Conservation (phyloP, 2,888 invertebrate genomes). For the Tricholauxania praeusta region DNA sequence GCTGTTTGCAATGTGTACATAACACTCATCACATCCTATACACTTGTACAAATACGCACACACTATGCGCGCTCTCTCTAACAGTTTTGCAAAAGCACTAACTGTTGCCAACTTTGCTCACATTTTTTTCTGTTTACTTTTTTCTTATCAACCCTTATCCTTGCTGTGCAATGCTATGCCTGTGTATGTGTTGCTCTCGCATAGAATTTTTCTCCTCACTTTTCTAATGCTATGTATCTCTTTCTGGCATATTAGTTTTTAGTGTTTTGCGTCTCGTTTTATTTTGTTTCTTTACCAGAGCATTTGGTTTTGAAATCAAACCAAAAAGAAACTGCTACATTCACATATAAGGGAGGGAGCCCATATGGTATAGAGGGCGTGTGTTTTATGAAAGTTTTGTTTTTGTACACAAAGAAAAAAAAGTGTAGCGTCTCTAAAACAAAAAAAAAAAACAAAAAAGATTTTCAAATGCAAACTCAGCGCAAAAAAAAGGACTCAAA, state of each 20-base stretch:
- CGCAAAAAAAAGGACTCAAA: slow-evolving; percentile 8
- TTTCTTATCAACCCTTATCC: slow-evolving; percentile 17
- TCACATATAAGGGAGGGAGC: slow-evolving; percentile 23
- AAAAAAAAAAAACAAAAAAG: slow-evolving; percentile 19
- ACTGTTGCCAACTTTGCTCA: slow-evolving; percentile 24
- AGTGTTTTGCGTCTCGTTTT: slow-evolving; percentile 64
- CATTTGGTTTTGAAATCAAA: slow-evolving; percentile 1
- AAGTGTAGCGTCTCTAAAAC: background rate
- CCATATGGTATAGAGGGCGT: slow-evolving; percentile 51
- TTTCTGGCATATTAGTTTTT: slow-evolving; percentile 65
- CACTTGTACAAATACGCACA: slow-evolving; percentile 50
- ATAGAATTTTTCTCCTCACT: slow-evolving; percentile 30
- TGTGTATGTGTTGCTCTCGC: slow-evolving; percentile 12
- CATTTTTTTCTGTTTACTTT: slow-evolving; percentile 17
- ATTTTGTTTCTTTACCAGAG: slow-evolving; percentile 56
- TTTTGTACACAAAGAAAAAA: slow-evolving; percentile 39
- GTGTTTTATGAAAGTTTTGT: slow-evolving; percentile 45
- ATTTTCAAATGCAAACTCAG: slow-evolving; percentile 1
- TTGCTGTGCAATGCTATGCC: background rate
- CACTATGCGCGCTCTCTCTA: slow-evolving; percentile 29
- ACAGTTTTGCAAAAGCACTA: background rate
- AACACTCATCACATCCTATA: background rate
- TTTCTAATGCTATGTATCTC: slow-evolving; percentile 65
- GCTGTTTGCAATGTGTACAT: background rate
- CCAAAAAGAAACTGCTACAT: background rate